Evolutionary conservation across 2,888 invertebrate genomes (phyloP).

Genomic region (Papilio protenor): DNA sequence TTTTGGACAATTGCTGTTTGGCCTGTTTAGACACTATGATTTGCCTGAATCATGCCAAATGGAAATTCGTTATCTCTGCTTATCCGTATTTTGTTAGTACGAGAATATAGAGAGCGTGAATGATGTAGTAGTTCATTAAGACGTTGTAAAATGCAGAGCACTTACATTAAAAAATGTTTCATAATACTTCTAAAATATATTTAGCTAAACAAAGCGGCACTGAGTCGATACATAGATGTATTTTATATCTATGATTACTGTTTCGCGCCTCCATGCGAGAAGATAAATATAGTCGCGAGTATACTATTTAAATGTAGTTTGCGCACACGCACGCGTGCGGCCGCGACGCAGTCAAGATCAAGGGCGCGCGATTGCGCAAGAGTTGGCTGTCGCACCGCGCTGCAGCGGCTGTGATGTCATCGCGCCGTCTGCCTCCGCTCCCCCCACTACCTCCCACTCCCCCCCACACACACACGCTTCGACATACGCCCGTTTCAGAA

Average conservation of each 20-base stretch:
- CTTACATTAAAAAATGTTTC: neutral
- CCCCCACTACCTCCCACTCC: conserved; percentile 55
- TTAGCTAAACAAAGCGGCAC: neutral
- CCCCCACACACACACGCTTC: conserved; percentile 48
- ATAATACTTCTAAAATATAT: neutral
- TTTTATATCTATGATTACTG: conserved; percentile 66
- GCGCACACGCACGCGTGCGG: conserved; percentile 79
- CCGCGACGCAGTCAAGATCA: conserved; percentile 85
- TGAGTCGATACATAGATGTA: conserved; percentile 15
- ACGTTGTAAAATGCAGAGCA: neutral
- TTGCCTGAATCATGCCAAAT: neutral
- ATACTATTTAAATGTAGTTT: conserved; percentile 66
- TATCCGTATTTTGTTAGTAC: neutral
- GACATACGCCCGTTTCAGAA: conserved; percentile 56
- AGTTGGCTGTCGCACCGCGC: conserved; percentile 80
- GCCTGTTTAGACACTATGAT: neutral
- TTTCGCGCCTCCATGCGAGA: conserved; percentile 75
- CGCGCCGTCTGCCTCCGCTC: conserved; percentile 68
- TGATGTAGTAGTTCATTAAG: neutral
- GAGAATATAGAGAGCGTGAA: neutral
- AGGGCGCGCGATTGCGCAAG: conserved; percentile 83
- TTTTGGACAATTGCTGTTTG: neutral
- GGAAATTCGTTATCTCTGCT: neutral
- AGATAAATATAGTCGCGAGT: conserved; percentile 77
- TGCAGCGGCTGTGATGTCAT: conserved; percentile 80